Percentiles rank a stretch among this genome's conserved stretches.
Evolutionary conservation across 2,113 vertebrate species (phyloP).

Genomic region (Rhea americana): DNA sequence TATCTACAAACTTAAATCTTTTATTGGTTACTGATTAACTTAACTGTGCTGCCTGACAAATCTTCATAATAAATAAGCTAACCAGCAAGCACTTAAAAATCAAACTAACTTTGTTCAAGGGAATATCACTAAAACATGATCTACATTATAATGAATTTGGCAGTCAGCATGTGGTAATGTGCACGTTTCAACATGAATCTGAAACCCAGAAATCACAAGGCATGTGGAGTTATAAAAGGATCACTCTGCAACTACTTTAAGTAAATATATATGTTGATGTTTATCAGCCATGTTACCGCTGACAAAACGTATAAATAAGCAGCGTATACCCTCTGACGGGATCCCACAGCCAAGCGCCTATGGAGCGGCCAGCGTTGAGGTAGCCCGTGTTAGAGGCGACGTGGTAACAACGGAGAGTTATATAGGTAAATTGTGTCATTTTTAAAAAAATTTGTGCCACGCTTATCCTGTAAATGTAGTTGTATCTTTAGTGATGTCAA

Average conservation of each 20-base stretch:
- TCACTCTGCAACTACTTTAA: constrained; percentile 63
- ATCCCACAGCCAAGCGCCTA: background rate
- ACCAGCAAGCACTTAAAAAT: constrained; percentile 51
- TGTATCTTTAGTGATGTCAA: background rate
- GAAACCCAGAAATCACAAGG: constrained; percentile 67
- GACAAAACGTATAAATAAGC: constrained; percentile 48
- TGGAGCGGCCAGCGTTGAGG: background rate
- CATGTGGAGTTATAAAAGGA: constrained; percentile 53
- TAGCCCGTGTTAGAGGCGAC: background rate
- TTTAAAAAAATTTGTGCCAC: background rate
- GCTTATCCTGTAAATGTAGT: background rate
- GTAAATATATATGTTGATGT: constrained; percentile 63
- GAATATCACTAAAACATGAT: constrained; percentile 55
- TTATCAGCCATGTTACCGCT: constrained; percentile 18
- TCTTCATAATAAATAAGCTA: constrained; percentile 69
- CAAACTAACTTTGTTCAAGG: constrained; percentile 68
- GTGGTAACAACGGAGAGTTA: background rate
- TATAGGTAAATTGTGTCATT: background rate
- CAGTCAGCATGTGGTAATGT: constrained; percentile 64
- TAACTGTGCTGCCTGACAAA: constrained; percentile 64
- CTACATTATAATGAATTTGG: constrained; percentile 60
- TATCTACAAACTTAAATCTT: constrained; percentile 70
- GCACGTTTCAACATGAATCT: constrained; percentile 68
- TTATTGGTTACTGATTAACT: constrained; percentile 76
- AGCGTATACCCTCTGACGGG: constrained; percentile 15